Conservation (phyloP, 2,113 vertebrate species). For the Cettia cetti region DNA sequence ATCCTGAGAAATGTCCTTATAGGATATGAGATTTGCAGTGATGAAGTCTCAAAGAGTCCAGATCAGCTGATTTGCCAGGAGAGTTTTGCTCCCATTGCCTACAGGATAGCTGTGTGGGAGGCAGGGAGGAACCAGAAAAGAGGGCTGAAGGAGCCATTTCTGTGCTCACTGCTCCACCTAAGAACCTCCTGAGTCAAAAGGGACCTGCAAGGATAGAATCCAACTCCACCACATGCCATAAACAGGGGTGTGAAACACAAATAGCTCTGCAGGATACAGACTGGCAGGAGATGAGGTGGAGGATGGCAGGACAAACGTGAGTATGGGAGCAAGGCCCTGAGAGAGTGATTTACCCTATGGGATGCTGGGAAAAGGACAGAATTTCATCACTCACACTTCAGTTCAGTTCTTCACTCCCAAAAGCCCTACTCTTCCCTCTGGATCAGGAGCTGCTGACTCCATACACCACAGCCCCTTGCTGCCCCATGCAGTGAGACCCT, state of each 20-base stretch:
- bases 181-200: background rate
- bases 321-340: background rate
- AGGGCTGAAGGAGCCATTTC: background rate
- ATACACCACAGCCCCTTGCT: background rate
- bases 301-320: background rate
- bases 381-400: background rate
- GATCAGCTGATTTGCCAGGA: background rate
- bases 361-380: background rate
- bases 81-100: background rate
- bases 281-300: background rate
- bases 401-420: background rate
- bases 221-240: background rate
- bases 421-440: background rate
- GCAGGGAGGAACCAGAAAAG: background rate
- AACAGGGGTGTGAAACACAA: background rate
- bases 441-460: background rate
- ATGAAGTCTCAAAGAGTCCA: background rate
- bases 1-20: background rate
- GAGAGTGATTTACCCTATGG: background rate
- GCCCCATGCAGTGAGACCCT: background rate
- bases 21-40: background rate
- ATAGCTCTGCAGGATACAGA: background rate
- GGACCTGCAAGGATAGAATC: fast-evolving
- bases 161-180: background rate
- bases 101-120: background rate